Base-by-base conservation (phyloP, 1,140 invertebrate species). In the Tetragonula clypearis region DNA sequence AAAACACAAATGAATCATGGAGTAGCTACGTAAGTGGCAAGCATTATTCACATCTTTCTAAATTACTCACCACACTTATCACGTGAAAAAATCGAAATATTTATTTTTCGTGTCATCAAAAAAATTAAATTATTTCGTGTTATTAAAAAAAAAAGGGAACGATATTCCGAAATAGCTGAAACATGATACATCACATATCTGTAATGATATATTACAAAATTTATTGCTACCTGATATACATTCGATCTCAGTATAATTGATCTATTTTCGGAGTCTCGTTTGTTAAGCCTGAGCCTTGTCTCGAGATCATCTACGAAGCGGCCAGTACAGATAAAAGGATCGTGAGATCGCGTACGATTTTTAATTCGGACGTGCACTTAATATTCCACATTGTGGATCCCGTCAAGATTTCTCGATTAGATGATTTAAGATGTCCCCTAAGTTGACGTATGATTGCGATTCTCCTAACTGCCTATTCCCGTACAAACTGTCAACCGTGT, bases 281-380 rank as follows among this genome's bases (percentile, higher is more conserved):
- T 23, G 66, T 69, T 21, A 80, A 80, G 26, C 19, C 66, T 69
- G 53, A 41, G 15, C 55, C 53, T 19, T n/a, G 4, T 35, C 30
- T 30, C 15, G 49, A 11, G 69, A 81, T 23, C 35, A 17, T 72
- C 68, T 60, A 26, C 79, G 68, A 49, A 72, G 17, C 72, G 19
- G 35, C 19, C n/a, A 68, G 68, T 49, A 26, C 19, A 72, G 68
- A 80, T 80, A 73, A 80, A 80, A 49, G 66, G 35, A 80, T 17
- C 55, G 68, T 60, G 55, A 72, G 68, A 80, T 80, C 79, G 68
- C 30, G 79, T 58, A 55, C 23, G 15, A 30, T 81, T 81, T 81
- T 56, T 41, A 73, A 60, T 74, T 81, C n/a, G 56, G 6, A 74
- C n/a, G 8, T 81, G 41, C 69, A 73, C 53, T 81, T 60, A 73